A percentile compares a stretch with the other conserved stretches of the same genome.
These are phyloP conservation scores for Anoplolepis gracilipes DNA, from an alignment of 1,140 invertebrate genomes.

Conservation along the genomic window DNA sequence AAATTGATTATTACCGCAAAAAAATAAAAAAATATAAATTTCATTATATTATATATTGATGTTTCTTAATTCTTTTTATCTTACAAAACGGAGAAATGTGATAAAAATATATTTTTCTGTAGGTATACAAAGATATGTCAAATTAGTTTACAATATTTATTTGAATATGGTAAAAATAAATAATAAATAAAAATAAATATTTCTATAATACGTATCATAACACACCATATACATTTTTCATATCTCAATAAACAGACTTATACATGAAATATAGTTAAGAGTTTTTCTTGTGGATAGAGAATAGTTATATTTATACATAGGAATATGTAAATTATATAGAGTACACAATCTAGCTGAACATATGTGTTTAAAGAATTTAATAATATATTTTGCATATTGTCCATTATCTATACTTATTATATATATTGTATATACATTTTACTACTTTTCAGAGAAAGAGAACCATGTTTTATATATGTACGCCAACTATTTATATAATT, in stretches of 20 bases:
- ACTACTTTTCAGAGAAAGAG: constrained; percentile 6
- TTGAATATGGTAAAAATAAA: too few relatives aligned
- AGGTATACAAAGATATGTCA: too few relatives aligned
- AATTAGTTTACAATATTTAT: neutral
- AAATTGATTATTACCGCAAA: neutral
- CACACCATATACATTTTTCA: neutral
- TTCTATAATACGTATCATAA: neutral
- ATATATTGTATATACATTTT: neutral
- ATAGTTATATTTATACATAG: neutral
- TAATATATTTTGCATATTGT: neutral
- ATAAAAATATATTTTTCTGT: neutral
- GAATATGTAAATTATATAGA: neutral
- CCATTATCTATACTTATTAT: neutral
- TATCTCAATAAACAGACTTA: neutral
- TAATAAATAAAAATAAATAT: neutral
- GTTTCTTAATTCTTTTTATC: constrained; percentile 1
- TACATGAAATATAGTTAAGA: constrained; percentile 1
- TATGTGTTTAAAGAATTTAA: neutral
- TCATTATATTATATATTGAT: neutral
- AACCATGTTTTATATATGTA: neutral
- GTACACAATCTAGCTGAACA: neutral
- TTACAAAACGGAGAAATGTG: neutral
- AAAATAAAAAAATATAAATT: neutral
- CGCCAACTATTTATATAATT: neutral
- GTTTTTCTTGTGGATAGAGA: neutral